Base-by-base conservation (phyloP, 2,888 invertebrate species). In the Phalera bucephala region DNA sequence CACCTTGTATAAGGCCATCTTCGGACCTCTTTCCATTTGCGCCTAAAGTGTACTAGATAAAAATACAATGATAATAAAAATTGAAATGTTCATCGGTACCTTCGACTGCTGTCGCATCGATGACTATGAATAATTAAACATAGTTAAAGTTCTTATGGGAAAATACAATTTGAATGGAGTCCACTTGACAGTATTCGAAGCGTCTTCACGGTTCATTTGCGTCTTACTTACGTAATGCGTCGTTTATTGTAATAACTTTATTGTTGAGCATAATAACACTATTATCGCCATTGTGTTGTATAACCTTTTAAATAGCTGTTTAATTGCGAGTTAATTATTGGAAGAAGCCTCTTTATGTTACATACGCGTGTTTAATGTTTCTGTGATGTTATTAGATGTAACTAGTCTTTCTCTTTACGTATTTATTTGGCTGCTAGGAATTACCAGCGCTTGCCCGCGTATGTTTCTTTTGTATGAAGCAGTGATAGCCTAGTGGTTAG, bases 231-330 rank as follows among this genome's bases (percentile, higher is more conserved):
- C 33, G 32, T 17, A 52, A 52, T 20, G 21, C 31, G 34, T 39
- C 36, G 15, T 37, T 44, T 43, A 45, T 32, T 40, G 44, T 47
- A 42, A 51, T 47, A 55, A 40, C 36, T 31, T 34, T 31, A 55
- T 59, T 55, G 56, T 51, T 40, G 25, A 39, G 36, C 35, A 37
- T 12, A 21, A 46, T 54, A 46, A 58, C 46, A 54, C 36, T 31
- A 49, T 39, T 32, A 31, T 37, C 40, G 17, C 35, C 31, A 36
- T 35, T 26, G 25, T 12, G 31, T 59, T 59, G 52, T 41, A 37
- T 41, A 40, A 36, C 40, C 45, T 36, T 43, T 46, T 43, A 59
- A 55, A 51, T 54, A 46, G 22, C 27, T 39, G 28, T 41, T 59
- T 59, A 45, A 59, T 46, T 52, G 35, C 38, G 22, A 5, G 7